phyloP scores from a whole-genome alignment of 2,113 vertebrate genomes.

The Vulpes ferrilata region DNA sequence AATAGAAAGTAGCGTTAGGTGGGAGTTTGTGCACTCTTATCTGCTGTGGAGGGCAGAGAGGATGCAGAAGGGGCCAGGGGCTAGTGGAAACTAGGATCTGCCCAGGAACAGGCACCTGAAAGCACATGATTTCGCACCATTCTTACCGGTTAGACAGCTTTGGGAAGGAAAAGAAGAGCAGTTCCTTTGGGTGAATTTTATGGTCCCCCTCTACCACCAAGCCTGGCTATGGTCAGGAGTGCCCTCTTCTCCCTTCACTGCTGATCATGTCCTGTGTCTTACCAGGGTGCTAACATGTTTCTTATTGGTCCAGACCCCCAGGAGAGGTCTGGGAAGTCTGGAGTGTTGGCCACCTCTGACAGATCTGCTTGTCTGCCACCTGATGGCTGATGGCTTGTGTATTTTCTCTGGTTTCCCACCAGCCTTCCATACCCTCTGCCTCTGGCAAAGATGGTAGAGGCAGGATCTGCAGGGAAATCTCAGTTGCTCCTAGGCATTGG shows the following conservation, averaged over 20 bases:
- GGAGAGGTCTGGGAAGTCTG: background rate
- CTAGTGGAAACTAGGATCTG: background rate
- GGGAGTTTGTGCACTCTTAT: background rate
- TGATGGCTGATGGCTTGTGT: rapidly evolving
- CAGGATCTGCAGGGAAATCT: background rate
- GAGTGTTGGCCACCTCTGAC: background rate
- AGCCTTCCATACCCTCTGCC: too few species aligned
- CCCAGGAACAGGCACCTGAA: background rate
- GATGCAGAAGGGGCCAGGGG: background rate
- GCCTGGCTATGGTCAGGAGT: background rate
- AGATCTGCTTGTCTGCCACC: rapidly evolving
- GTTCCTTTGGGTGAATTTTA: background rate
- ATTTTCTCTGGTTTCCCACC: background rate
- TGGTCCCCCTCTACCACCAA: background rate
- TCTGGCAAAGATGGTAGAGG: background rate
- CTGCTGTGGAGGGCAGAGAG: background rate
- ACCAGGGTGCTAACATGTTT: background rate
- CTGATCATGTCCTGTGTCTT: background rate
- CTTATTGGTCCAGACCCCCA: background rate
- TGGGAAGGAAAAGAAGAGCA: background rate
- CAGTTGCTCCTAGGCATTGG: background rate
- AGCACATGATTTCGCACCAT: background rate
- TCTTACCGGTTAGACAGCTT: background rate
- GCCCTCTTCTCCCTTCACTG: too few species aligned
- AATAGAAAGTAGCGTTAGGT: background rate